Percentiles rank a stretch among this genome's conserved stretches.
phyloP scores from a whole-genome alignment of 2,113 vertebrate species.

The Tricholaema leucomelas region DNA sequence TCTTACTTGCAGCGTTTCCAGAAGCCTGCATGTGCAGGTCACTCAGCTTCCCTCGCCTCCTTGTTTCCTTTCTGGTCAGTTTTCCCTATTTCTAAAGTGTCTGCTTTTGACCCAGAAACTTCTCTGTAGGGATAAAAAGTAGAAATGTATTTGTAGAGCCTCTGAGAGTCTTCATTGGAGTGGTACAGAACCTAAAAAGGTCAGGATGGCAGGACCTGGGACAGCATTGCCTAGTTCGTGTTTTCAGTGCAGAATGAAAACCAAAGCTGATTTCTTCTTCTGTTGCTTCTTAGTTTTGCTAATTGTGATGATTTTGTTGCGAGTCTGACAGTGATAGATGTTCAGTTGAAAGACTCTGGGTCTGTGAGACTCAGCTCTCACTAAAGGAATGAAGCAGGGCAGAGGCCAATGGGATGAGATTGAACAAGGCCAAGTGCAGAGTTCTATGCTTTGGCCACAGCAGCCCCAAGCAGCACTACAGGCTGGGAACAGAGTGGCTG shows the following conservation, averaged over 20 bases:
- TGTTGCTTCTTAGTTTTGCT: neutral
- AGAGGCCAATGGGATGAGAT: too few relatives aligned
- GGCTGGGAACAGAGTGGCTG: too few relatives aligned
- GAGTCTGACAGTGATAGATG: neutral
- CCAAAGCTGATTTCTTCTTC: neutral
- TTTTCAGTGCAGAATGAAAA: neutral
- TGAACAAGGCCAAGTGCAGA: too few relatives aligned
- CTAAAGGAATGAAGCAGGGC: neutral
- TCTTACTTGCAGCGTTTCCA: neutral
- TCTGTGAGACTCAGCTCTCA: neutral
- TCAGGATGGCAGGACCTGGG: neutral
- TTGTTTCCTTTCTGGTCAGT: neutral
- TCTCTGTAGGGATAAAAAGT: neutral
- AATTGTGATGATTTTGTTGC: neutral
- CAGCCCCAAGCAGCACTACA: too few relatives aligned
- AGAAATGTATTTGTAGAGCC: neutral
- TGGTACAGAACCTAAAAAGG: neutral
- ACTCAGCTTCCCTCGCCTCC: neutral
- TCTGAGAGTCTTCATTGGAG: neutral
- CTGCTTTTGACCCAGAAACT: neutral
- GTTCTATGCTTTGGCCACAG: too few relatives aligned
- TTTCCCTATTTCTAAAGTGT: neutral
- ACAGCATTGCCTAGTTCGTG: accelerated
- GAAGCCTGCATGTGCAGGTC: neutral
- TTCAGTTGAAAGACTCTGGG: neutral